A percentile compares a stretch with the other conserved stretches of the same genome.
Conservation (phyloP, 2,888 invertebrate species). For the Cryptocephalus primarius region DNA sequence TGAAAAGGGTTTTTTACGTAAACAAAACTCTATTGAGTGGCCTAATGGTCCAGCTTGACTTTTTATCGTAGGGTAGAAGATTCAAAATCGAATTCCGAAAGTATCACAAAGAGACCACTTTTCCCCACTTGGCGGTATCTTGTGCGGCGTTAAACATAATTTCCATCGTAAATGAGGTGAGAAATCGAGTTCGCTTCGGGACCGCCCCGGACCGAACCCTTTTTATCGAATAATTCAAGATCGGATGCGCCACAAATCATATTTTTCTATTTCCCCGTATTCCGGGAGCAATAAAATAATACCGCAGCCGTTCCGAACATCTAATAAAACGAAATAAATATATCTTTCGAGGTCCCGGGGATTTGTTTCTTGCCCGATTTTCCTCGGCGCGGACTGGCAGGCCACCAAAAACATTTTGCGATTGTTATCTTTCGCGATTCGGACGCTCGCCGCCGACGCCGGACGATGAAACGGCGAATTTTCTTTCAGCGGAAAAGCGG, state of each 20-base stretch:
- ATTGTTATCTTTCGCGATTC: conserved; percentile 3
- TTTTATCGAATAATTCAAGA: conserved; percentile 5
- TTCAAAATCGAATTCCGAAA: too few relatives aligned
- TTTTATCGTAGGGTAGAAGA: too few relatives aligned
- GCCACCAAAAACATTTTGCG: conserved; percentile 5
- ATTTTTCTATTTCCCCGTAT: conserved; percentile 8
- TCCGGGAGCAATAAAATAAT: conserved; percentile 11
- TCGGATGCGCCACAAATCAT: conserved; percentile 6
- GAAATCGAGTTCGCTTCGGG: conserved; percentile 5
- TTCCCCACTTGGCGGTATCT: not conserved
- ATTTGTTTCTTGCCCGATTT: conserved; percentile 5
- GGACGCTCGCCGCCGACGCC: too few relatives aligned
- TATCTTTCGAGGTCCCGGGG: conserved; percentile 3
- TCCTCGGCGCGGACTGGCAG: conserved; percentile 5
- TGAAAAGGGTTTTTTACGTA: too few relatives aligned
- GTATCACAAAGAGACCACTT: too few relatives aligned
- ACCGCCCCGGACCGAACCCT: not conserved
- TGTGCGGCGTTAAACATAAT: conserved; percentile 4
- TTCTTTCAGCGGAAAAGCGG: not conserved
- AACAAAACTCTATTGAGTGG: too few relatives aligned
- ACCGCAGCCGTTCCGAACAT: conserved; percentile 6
- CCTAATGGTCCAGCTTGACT: too few relatives aligned
- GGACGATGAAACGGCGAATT: conserved; percentile 5
- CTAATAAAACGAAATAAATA: conserved; percentile 11
- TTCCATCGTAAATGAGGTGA: conserved; percentile 8